Percentiles rank a stretch among this genome's conserved stretches.
Evolutionary conservation across 1,140 invertebrate species (phyloP).

Genomic region (Oedothorax gibbosus): DNA sequence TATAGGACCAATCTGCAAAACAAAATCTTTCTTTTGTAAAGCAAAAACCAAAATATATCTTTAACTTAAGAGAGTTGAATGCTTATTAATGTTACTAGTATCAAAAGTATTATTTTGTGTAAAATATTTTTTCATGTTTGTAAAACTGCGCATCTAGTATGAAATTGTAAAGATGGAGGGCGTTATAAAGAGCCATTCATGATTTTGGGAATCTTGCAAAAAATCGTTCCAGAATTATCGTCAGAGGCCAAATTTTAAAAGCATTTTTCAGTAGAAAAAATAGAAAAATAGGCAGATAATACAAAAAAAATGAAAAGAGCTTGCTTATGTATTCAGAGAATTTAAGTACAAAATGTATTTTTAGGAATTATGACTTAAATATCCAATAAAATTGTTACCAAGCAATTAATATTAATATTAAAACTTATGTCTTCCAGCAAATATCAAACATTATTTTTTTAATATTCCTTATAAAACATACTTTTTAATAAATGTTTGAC

Average conservation of each 20-base stretch:
- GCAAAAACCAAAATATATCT: not conserved
- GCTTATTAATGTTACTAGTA: not conserved
- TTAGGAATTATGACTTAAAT: too few species aligned
- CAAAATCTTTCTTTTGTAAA: not conserved
- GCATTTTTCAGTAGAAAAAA: too few species aligned
- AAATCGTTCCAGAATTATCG: too few species aligned
- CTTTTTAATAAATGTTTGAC: not conserved
- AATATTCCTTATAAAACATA: not conserved
- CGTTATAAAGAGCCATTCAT: too few species aligned
- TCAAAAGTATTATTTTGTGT: not conserved
- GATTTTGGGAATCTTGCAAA: too few species aligned
- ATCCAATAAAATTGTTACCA: too few species aligned
- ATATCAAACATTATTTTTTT: not conserved
- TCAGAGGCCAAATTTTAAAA: too few species aligned
- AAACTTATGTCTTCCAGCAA: not conserved
- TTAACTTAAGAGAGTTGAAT: not conserved
- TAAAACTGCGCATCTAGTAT: not conserved
- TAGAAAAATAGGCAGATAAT: too few species aligned
- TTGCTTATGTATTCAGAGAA: too few species aligned
- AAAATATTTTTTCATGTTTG: not conserved
- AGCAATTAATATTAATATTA: too few species aligned
- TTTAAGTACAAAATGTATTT: too few species aligned
- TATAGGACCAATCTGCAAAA: constrained; percentile 76
- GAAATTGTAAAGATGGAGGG: not conserved
- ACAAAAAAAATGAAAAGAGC: too few species aligned